Evolutionary conservation across 2,113 vertebrate species (phyloP), one percentile per base, ranked within the genome.

Genomic region (Vanacampus margaritifer): DNA sequence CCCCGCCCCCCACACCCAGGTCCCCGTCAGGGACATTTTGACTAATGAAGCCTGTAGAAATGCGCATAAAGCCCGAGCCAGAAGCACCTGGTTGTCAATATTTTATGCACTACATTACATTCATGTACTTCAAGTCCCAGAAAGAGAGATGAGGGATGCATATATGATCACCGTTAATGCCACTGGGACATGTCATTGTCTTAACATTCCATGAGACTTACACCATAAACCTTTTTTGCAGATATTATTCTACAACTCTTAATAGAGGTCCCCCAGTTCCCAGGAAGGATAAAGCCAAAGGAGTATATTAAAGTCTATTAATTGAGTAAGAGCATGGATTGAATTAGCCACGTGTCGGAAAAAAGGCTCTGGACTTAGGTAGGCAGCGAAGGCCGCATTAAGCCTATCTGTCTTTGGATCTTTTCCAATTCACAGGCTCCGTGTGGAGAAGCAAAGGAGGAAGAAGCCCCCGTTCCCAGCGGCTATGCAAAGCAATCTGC

Each of bases 401-500:
- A 89, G 87, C 87, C 75, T 87, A 88, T 90, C 87, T 87, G 86
- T 83, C 87, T 88, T 81, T 84, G 84, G 78, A 87, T 86, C 84
- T 86, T 83, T 85, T 87, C 84, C 87, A 85, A 86, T 87, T 88
- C 86, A 37, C 85, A 80, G 78, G 74, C 86, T 85, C 76, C 62
- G 79, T 73, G 83, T 71, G 75, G 83, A 79, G 86, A 83, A 82
- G 83, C 80, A 81, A 81, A 88, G 83, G 82, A 80, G 69, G 75
- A 83, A 84, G 79, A 75, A 82, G 79, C 81, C 72, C 57, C 56
- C 67, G 81, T 87, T 88, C 88, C 87, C 84, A 83, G 81, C 75
- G 88, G 85, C 89, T 87, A 87, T 85, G 87, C 84, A 89, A 88
- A 89, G 84, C 86, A 90, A 91, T 89, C 82, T 89, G 78, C 80